Percentiles rank a stretch among this genome's conserved stretches.
phyloP scores from a whole-genome alignment of 2,797 vertebrate genomes.

The Bufotes viridis region DNA sequence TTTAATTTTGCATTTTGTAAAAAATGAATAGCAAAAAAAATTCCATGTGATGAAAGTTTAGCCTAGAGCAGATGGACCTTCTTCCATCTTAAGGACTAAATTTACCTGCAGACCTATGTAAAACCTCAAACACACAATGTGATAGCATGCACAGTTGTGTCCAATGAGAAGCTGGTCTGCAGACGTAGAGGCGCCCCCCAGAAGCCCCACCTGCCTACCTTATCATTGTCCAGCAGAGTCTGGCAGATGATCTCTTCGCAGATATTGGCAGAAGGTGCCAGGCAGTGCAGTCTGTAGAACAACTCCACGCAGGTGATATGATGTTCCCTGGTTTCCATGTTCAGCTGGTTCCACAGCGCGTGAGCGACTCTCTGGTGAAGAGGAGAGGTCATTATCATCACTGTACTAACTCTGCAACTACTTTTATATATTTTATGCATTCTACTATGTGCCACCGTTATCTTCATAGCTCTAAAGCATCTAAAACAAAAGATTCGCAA shows the following conservation, averaged over 20 bases:
- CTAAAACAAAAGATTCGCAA: neutral
- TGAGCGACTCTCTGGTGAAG: slow-evolving; percentile 84
- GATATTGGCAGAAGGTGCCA: slow-evolving; percentile 89
- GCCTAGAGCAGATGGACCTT: no score
- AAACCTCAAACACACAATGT: neutral
- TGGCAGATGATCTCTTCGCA: slow-evolving; percentile 97
- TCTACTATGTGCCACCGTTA: neutral
- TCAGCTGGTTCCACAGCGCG: slow-evolving; percentile 92
- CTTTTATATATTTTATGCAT: neutral
- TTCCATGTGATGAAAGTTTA: no score
- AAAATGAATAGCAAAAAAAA: no score
- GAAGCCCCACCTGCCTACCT: slow-evolving; percentile 73
- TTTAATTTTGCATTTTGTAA: no score
- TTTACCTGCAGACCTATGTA: neutral
- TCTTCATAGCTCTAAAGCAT: neutral
- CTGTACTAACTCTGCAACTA: neutral
- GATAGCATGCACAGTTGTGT: neutral
- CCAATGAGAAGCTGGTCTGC: neutral
- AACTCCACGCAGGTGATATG: slow-evolving; percentile 92
- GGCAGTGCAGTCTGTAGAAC: slow-evolving; percentile 93
- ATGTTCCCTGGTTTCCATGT: slow-evolving; percentile 88
- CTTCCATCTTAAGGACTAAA: no score
- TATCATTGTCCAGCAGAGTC: slow-evolving; percentile 85
- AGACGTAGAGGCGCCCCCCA: neutral
- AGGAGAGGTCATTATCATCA: neutral